phyloP scores from a whole-genome alignment of 2,797 vertebrate genomes.

The Carduelis carduelis region DNA sequence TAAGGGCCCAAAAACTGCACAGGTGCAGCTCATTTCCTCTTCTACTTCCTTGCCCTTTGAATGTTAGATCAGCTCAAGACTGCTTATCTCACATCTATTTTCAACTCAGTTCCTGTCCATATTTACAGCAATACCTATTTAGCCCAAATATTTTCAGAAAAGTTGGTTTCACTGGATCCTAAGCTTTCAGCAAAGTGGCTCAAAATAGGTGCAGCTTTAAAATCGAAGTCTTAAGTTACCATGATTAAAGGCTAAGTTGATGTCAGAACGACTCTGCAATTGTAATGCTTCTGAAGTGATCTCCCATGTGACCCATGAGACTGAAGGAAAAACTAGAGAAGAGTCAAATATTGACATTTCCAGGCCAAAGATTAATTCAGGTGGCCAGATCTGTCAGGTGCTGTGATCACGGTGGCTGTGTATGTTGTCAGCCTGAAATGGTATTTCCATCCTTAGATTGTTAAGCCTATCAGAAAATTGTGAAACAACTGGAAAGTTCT shows the following conservation, averaged over 20 bases:
- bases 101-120: not conserved
- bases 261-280: not conserved
- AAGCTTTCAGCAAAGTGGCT: not conserved
- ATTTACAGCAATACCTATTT: not conserved
- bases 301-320: not conserved
- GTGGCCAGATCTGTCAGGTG: not conserved
- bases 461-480: not conserved
- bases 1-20: not conserved
- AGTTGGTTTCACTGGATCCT: not conserved
- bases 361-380: not conserved
- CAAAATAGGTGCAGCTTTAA: not conserved
- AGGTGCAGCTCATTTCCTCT: not conserved
- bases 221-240: not conserved
- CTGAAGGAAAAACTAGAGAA: not conserved
- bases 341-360: not conserved
- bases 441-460: not conserved
- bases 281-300: not conserved
- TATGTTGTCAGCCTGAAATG: not conserved
- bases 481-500: not conserved
- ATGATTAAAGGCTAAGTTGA: not conserved
- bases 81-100: not conserved
- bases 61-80: not conserved
- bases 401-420: accelerated
- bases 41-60: not conserved
- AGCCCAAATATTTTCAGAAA: not conserved